A percentile compares a stretch with the other conserved stretches of the same genome.
Evolutionary conservation across 2,113 vertebrate genomes (phyloP).

Genomic region (Neogale vison): DNA sequence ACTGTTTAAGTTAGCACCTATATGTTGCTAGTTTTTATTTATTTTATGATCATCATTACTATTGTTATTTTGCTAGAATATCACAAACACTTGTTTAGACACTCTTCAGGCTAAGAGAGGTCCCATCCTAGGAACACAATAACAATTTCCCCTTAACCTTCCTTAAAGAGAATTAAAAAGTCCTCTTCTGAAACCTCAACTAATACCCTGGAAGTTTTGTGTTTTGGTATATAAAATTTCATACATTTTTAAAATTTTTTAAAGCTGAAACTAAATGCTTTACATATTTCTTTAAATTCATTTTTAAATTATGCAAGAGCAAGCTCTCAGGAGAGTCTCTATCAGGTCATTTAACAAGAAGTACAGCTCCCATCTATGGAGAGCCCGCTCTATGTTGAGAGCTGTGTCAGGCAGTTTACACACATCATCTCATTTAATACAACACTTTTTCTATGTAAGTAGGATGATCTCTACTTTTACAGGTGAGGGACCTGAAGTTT

Average conservation of each 20-base stretch:
- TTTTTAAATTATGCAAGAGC: not conserved
- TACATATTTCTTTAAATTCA: constrained; percentile 22
- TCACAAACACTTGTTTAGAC: not conserved
- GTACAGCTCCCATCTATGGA: not conserved
- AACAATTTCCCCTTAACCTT: not conserved
- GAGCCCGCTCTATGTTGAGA: not conserved
- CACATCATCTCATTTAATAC: not conserved
- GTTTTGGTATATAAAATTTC: not conserved
- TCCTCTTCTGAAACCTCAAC: not conserved
- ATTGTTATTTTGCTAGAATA: not conserved
- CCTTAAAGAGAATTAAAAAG: not conserved
- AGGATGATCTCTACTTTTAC: not conserved
- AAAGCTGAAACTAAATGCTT: not conserved
- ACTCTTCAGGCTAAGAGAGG: not conserved
- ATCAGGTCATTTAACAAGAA: not conserved
- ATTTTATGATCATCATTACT: not conserved
- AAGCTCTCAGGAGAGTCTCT: not conserved
- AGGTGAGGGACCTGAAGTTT: not conserved
- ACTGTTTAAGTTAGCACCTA: not conserved
- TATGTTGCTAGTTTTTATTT: not conserved
- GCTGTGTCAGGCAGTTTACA: not conserved
- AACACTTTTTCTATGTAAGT: not conserved
- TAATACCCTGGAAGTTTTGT: not conserved
- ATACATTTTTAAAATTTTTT: not conserved
- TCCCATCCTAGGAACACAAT: not conserved